A percentile compares a stretch with the other conserved stretches of the same genome.
These are phyloP conservation scores for Crypturellus undulatus DNA, from an alignment of 2,113 vertebrate species.

Conservation along the genomic window DNA sequence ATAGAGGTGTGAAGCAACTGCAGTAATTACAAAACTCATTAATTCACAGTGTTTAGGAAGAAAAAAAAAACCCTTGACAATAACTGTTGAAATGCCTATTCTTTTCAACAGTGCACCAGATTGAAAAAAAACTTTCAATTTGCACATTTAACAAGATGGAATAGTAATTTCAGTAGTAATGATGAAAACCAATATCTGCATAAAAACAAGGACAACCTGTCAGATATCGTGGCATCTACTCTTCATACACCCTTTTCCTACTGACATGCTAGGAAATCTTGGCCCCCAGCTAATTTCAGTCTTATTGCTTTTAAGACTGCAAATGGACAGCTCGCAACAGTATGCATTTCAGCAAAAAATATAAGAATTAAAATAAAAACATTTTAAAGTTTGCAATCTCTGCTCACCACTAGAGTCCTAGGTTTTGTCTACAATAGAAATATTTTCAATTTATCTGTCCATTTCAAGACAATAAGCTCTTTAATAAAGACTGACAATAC, in stretches of 20 bases:
- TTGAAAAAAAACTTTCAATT: conserved; percentile 70
- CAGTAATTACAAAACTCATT: conserved; percentile 85
- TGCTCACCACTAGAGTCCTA: neutral
- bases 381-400: neutral
- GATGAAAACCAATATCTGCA: conserved; percentile 44
- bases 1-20: conserved; percentile 86
- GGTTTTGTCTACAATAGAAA: neutral
- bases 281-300: neutral
- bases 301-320: neutral
- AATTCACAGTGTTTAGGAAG: conserved; percentile 70
- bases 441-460: neutral
- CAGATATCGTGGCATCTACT: conserved; percentile 12
- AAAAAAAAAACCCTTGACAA: conserved; percentile 56
- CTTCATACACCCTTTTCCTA: neutral
- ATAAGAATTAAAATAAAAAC: neutral
- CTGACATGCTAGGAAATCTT: neutral
- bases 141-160: conserved; percentile 51
- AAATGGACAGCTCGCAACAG: neutral
- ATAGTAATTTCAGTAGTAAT: conserved; percentile 59
- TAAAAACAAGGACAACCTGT: conserved; percentile 30
- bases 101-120: conserved; percentile 63
- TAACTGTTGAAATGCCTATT: conserved; percentile 65
- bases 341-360: neutral
- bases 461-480: neutral
- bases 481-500: neutral